Conservation (phyloP, 1,140 invertebrate genomes). For the Platyscapa corneri region DNA sequence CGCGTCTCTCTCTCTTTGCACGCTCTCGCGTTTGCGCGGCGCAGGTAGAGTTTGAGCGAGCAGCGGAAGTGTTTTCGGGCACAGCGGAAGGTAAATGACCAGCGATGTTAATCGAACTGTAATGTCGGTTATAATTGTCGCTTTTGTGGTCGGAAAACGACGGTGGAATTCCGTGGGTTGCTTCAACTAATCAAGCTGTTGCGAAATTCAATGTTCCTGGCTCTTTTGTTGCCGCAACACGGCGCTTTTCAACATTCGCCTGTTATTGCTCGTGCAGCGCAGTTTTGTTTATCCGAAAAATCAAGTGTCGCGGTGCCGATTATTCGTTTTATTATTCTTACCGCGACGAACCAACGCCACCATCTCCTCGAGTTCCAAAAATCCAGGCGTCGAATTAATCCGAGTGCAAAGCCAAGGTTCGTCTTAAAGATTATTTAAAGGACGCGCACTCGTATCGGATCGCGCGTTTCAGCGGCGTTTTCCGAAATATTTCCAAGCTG, state of each 20-base stretch:
- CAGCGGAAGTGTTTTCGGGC: neutral
- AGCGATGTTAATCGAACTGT: conserved; percentile 39
- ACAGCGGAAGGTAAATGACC: neutral
- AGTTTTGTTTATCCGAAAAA: neutral
- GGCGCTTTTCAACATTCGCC: neutral
- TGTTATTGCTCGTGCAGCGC: neutral
- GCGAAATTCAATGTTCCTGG: conserved; percentile 4
- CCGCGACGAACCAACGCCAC: too few relatives aligned
- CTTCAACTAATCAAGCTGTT: conserved; percentile 2
- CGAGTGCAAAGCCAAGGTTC: too few relatives aligned
- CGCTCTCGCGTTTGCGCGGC: neutral
- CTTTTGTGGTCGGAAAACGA: conserved; percentile 36
- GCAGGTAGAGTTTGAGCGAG: neutral
- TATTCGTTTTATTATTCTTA: too few relatives aligned
- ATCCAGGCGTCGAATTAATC: too few relatives aligned
- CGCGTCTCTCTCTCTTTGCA: neutral
- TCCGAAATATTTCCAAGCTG: too few relatives aligned
- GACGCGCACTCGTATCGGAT: too few relatives aligned
- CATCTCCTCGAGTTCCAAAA: too few relatives aligned
- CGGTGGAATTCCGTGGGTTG: conserved; percentile 2
- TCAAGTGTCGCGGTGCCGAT: too few relatives aligned
- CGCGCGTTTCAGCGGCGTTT: too few relatives aligned
- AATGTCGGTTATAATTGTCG: conserved; percentile 42
- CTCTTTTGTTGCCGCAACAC: conserved; percentile 17
- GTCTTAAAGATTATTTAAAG: too few relatives aligned